Base-by-base conservation (phyloP, 2,797 vertebrate species). In the Peromyscus melanophrys region DNA sequence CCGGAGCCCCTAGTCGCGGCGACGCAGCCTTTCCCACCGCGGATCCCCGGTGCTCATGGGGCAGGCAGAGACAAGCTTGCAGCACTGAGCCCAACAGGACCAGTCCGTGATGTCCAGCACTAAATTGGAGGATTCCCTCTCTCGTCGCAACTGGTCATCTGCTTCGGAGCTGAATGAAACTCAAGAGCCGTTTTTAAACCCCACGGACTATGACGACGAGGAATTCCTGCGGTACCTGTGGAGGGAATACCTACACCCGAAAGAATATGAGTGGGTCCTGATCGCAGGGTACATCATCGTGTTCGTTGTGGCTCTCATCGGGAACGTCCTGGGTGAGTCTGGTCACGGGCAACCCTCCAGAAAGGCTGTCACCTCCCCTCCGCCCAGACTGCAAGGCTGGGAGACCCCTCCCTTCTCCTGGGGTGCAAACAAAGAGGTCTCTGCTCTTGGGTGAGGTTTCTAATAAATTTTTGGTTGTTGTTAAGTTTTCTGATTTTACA, bases 241-340 rank as follows among this genome's bases (percentile, higher is more conserved):
- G 99, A 99, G 98, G 91, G 99, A 99, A 96, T 99, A 99, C 98
- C 98, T 99, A 43, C 99, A 99, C 94, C 99, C 99, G 6, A 99
- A 99, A 94, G 99, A 99, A 96, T 99, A 99, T 61, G 99, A 99
- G 98, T 99, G 99, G 99, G 99, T 99, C 40, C 99, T 99, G 65
- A 99, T 99, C 46, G 99, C 99, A 25, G 99, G 99, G 84, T 99
- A 99, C 97, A 99, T 99, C 92, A 96, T 99, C 55, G 99, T 99
- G 4, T 99, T 99, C 97, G 98, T 99, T 71, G 99, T 99, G 46
- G 99, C 99, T 78, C 99, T 99, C 76, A 96, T 99, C 29, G 99
- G 99, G 97, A 99, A 99, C 97, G 99, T 99, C 63, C 98, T 99
- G 69, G 99, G 99, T 99, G 98, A 99, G 99, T 99, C 46, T 63